phyloP scores from a whole-genome alignment of 2,113 vertebrate species.

The Gasterosteus aculeatus region DNA sequence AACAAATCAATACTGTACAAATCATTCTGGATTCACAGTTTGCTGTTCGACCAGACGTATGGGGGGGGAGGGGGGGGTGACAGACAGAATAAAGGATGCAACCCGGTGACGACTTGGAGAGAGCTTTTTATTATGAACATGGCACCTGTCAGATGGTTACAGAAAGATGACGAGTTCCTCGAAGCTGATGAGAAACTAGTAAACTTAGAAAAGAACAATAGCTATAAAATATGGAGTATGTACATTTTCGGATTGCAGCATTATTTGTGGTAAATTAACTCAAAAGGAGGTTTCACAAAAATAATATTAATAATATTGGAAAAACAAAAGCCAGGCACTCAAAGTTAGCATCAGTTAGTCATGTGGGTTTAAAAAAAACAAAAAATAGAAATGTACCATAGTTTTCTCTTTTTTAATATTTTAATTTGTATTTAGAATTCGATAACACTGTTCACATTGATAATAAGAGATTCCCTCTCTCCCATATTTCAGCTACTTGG shows the following conservation, averaged over 20 bases:
- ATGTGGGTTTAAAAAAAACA: slow-evolving; percentile 80
- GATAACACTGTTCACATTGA: slow-evolving; percentile 99
- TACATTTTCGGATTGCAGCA: slow-evolving; percentile 98
- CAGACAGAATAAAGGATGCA: slow-evolving; percentile 92
- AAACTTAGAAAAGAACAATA: slow-evolving; percentile 98
- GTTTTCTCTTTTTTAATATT: slow-evolving; percentile 96
- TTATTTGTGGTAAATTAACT: slow-evolving; percentile 97
- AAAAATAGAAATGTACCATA: slow-evolving; percentile 96
- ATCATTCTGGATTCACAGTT: too few relatives aligned
- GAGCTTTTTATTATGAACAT: slow-evolving; percentile 99
- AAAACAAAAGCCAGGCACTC: slow-evolving; percentile 94
- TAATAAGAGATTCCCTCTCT: slow-evolving; percentile 97
- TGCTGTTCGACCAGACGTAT: slow-evolving; percentile 64
- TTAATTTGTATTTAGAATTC: slow-evolving; percentile 98
- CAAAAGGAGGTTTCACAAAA: slow-evolving; percentile 69
- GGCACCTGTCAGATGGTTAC: slow-evolving; percentile 99
- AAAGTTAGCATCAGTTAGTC: slow-evolving; percentile 98
- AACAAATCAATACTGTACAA: too few relatives aligned
- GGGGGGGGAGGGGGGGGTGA: slow-evolving; percentile 88
- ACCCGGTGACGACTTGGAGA: slow-evolving; percentile 97
- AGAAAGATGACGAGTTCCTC: slow-evolving; percentile 93
- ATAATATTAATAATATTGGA: slow-evolving; percentile 68
- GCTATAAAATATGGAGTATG: slow-evolving; percentile 98
- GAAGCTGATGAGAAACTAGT: slow-evolving; percentile 91
- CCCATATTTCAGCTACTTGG: slow-evolving; percentile 96